Evolutionary conservation across 2,113 vertebrate species (phyloP).

Genomic region (Tricholaema leucomelas): DNA sequence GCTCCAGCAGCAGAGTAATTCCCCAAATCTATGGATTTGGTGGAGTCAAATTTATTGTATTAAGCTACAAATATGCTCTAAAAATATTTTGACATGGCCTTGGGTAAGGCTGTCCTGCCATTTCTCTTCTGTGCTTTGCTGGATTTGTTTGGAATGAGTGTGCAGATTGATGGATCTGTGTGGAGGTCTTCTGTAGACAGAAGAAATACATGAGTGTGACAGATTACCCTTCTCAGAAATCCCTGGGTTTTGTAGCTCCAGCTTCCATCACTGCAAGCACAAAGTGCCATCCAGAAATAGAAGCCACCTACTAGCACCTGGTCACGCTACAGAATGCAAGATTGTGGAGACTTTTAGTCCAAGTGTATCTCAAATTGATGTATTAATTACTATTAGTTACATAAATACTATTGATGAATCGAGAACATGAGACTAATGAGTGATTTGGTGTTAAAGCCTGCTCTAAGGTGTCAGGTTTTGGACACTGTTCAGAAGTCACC

Average conservation of each 20-base stretch:
- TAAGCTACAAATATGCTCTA: background rate
- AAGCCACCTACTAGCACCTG: background rate
- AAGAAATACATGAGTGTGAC: background rate
- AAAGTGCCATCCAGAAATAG: background rate
- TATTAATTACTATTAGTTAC: background rate
- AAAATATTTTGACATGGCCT: background rate
- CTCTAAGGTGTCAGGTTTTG: background rate
- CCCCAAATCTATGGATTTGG: background rate
- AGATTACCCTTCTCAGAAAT: background rate
- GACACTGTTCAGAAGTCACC: background rate
- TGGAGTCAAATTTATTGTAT: background rate
- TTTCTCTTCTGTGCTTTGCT: background rate
- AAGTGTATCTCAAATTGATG: background rate
- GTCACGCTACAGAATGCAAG: background rate
- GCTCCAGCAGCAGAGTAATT: constrained; percentile 28
- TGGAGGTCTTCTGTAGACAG: background rate
- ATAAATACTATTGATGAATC: background rate
- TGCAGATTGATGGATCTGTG: background rate
- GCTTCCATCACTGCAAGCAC: background rate
- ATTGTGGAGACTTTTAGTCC: background rate
- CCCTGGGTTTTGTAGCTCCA: background rate
- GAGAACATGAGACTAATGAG: background rate
- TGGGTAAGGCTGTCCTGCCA: background rate
- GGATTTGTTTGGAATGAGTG: background rate
- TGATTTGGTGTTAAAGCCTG: background rate